Evolutionary conservation across 1,140 invertebrate species (phyloP).

Genomic region (Drosophila insularis): DNA sequence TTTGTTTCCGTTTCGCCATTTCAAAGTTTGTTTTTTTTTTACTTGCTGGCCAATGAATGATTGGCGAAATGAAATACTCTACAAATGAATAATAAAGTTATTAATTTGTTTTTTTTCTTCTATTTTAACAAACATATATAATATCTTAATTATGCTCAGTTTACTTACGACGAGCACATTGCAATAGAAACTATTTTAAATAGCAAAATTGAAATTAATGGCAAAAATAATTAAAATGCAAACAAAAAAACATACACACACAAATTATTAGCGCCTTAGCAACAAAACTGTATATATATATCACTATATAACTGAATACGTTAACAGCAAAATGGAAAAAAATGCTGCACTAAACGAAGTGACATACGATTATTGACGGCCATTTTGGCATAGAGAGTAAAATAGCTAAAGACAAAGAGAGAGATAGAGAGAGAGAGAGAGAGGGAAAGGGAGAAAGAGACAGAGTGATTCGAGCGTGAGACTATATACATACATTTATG

Average conservation of each 20-base stretch:
- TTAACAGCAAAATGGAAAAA: background rate
- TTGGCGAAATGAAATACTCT: slow-evolving; percentile 1
- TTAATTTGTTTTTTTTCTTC: background rate
- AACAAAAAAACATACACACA: too few relatives aligned
- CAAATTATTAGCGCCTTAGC: slow-evolving; percentile 1
- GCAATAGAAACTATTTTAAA: slow-evolving; percentile 22
- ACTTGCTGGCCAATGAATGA: slow-evolving; percentile 11
- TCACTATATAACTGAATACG: background rate
- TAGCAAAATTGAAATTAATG: slow-evolving; percentile 34
- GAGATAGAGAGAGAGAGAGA: background rate
- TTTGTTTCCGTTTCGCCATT: slow-evolving; percentile 19
- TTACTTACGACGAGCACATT: background rate
- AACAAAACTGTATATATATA: background rate
- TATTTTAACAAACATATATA: background rate
- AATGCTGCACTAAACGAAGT: slow-evolving; percentile 3
- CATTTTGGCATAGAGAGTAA: slow-evolving; percentile 2
- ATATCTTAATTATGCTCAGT: background rate
- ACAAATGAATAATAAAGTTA: background rate
- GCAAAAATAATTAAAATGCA: slow-evolving; percentile 11
- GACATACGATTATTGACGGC: slow-evolving; percentile 8
- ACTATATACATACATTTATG: slow-evolving; percentile 4
- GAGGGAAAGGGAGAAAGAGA: background rate
- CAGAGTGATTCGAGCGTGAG: background rate
- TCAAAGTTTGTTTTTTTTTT: background rate
- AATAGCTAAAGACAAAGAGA: background rate